Evolutionary conservation across 2,113 vertebrate genomes (phyloP).

Genomic region (Laticauda laticaudata): DNA sequence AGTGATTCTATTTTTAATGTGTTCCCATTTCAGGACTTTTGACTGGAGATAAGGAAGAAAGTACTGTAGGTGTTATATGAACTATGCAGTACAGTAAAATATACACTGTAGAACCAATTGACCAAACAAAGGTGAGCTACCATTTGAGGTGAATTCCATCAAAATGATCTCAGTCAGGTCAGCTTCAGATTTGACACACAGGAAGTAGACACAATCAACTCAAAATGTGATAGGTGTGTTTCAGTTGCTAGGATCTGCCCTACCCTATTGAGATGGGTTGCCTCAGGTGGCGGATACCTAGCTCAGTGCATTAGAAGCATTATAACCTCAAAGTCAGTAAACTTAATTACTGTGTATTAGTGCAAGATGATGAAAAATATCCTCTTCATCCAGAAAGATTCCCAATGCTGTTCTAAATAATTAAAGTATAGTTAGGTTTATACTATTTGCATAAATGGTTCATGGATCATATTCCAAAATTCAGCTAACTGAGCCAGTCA

Average conservation of each 20-base stretch:
- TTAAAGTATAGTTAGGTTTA: not conserved
- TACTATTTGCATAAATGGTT: not conserved
- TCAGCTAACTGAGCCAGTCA: not conserved
- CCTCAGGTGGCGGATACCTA: not conserved
- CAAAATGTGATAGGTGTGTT: not conserved
- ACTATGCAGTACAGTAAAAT: not conserved
- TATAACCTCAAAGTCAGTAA: not conserved
- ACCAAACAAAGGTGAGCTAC: not conserved
- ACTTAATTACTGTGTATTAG: not conserved
- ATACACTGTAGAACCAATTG: not conserved
- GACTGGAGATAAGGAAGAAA: not conserved
- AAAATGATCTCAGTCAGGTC: too few relatives aligned
- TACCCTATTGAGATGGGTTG: not conserved
- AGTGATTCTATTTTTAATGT: not conserved
- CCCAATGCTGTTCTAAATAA: not conserved
- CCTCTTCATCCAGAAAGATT: not conserved
- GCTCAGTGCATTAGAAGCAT: not conserved
- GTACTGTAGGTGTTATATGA: not conserved
- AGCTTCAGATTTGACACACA: not conserved
- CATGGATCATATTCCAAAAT: not conserved
- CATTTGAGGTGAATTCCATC: not conserved
- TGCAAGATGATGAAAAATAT: not conserved
- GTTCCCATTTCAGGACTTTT: constrained; percentile 13
- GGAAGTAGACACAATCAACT: not conserved
- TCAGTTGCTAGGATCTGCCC: not conserved